phyloP scores from a whole-genome alignment of 2,113 vertebrate species.

The Nothocercus julius region DNA sequence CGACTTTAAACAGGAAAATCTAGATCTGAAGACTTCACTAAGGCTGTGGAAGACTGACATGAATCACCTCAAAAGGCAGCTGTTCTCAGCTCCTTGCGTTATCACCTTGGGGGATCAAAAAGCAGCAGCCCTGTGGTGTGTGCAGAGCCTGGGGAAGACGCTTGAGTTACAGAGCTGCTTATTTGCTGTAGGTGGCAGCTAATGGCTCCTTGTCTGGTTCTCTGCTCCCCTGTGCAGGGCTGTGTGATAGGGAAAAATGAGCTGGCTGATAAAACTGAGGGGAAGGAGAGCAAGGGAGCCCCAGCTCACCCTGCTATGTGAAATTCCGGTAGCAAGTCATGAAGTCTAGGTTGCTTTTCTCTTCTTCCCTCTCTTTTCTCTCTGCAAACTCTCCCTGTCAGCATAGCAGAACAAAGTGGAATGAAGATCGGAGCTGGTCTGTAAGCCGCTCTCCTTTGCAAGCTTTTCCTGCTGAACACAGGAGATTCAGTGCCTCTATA shows the following conservation, averaged over 20 bases:
- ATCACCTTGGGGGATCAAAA: not conserved
- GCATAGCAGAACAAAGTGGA: not conserved
- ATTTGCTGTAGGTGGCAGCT: not conserved
- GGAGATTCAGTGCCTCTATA: not conserved
- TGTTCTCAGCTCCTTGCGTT: not conserved
- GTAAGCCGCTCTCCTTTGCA: not conserved
- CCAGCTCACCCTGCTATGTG: rapidly evolving
- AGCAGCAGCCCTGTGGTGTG: not conserved
- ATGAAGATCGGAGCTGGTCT: not conserved
- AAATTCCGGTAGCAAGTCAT: not conserved
- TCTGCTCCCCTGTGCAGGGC: not conserved
- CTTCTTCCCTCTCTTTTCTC: not conserved
- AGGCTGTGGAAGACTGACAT: not conserved
- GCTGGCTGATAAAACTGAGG: not conserved
- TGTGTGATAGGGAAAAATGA: not conserved
- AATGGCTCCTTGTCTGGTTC: rapidly evolving
- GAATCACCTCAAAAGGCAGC: not conserved
- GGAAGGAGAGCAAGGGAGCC: not conserved
- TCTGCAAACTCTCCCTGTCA: not conserved
- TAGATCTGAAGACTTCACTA: not conserved
- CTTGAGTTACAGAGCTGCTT: not conserved
- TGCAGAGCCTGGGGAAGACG: not conserved
- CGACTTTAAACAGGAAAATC: not conserved
- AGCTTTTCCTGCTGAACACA: not conserved
- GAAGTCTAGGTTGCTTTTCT: not conserved